Evolutionary conservation across 2,797 vertebrate genomes (phyloP), one percentile per base, ranked within the genome.

Genomic region (Brachyalestes nurse): DNA sequence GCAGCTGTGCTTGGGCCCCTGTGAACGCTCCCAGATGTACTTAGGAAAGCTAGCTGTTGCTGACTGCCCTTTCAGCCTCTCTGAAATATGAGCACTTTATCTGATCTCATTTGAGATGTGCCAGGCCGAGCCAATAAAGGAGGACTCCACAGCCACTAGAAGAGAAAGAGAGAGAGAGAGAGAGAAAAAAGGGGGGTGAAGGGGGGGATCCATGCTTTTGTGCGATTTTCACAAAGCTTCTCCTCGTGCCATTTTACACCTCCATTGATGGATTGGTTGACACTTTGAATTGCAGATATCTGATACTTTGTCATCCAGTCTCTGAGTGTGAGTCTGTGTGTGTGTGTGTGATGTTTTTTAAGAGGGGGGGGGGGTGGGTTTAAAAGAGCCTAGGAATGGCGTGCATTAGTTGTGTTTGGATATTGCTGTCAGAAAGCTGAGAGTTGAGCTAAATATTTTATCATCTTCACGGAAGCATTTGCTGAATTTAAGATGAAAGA

Each of bases 11-110:
- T 75, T n/a, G 40, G 58, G 14, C 58, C 85, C 90, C 87, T 91
- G 76, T 70, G 88, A 91, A 90, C 89, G 82, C 82, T 75, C 87
- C 86, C 83, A 79, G 79, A 85, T 89, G 84, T 87, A 86, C 90
- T 90, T 81, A 84, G 84, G 83, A 82, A 81, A 81, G 83, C 78
- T 60, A 40, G 70, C 72, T 76, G 70, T 49, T 75, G 45, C 71
- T 55, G 82, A 28, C 75, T 60, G 60, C 74, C 74, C 80, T 71
- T 79, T 82, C 60, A 81, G 81, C 73, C 58, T 12, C 7, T 42
- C 73, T 75, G 86, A 75, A 86, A 87, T 62, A 83, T 69, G 83
- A 87, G 84, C 85, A 71, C 62, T 82, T 87, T 86, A 84, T 86
- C 86, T 82, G 84, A 83, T 87, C 65, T 61, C 80, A 61, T 73